Percentiles rank a stretch among this genome's conserved stretches.
phyloP scores from a whole-genome alignment of 2,888 invertebrate species.

The Helicoverpa assulta region DNA sequence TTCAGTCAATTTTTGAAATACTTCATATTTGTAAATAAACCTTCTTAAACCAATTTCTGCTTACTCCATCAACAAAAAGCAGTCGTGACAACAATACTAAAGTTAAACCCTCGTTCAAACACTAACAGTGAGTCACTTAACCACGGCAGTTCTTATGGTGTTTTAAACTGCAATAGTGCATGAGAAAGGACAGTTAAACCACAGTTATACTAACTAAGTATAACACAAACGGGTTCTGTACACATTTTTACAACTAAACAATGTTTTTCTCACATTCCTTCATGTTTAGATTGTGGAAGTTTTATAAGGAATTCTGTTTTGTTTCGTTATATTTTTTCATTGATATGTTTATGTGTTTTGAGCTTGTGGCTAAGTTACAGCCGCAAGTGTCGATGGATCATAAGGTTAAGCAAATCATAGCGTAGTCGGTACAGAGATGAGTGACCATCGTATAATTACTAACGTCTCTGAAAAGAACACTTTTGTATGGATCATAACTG shows the following conservation, averaged over 20 bases:
- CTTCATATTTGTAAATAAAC: too few species aligned
- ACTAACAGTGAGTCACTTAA: constrained; percentile 17
- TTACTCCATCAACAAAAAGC: background rate
- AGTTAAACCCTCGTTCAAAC: background rate
- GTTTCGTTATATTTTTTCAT: background rate
- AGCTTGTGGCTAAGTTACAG: too few species aligned
- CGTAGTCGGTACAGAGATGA: too few species aligned
- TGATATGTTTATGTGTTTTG: background rate
- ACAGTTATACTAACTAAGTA: background rate
- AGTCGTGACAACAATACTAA: background rate
- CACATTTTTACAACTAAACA: constrained; percentile 35
- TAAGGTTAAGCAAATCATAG: too few species aligned
- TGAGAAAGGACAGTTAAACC: constrained; percentile 34
- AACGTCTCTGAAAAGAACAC: too few species aligned
- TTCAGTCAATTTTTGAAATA: too few species aligned
- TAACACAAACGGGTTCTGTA: constrained; percentile 26
- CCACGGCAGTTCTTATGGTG: constrained; percentile 12
- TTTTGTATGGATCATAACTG: too few species aligned
- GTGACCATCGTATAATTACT: too few species aligned
- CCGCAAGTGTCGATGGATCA: too few species aligned
- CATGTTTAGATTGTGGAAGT: background rate
- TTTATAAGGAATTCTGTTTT: constrained; percentile 2
- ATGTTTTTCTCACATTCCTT: constrained; percentile 21
- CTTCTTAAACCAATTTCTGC: background rate
- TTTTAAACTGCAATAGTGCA: constrained; percentile 37